phyloP scores from a whole-genome alignment of 2,888 invertebrate species.

The Cerastis leucographa region DNA sequence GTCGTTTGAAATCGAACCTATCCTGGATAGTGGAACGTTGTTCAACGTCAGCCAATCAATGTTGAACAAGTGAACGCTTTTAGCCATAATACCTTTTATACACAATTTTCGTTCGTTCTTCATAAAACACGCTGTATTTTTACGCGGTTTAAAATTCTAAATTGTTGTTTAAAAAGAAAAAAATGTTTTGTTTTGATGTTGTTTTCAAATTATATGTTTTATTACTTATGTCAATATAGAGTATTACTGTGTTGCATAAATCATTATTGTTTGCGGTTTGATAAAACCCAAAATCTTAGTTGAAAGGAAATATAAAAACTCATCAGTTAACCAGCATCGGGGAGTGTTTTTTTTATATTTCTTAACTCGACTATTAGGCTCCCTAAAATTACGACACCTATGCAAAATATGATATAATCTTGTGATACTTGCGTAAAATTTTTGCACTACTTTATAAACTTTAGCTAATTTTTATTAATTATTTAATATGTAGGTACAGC shows the following conservation, averaged over 20 bases:
- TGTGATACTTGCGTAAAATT: neutral
- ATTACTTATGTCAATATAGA: neutral
- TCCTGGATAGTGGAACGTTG: conserved; percentile 66
- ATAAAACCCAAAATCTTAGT: neutral
- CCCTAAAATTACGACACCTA: no score
- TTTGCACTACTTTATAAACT: neutral
- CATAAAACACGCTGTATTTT: conserved; percentile 27
- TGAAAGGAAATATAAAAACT: neutral
- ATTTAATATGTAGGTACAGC: neutral
- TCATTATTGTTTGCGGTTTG: neutral
- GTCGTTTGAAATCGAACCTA: conserved; percentile 52
- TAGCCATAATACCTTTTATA: conserved; percentile 62
- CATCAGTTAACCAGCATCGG: neutral
- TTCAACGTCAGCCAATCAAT: conserved; percentile 77
- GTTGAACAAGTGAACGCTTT: conserved; percentile 83
- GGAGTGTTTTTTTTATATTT: neutral
- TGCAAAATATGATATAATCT: neutral
- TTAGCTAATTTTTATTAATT: neutral
- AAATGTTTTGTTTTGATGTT: neutral
- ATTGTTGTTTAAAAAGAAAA: neutral
- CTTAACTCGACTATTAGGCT: neutral
- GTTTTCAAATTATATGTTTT: neutral
- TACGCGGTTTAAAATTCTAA: neutral
- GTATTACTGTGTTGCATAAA: neutral
- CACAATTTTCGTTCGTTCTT: conserved; percentile 6